Evolutionary conservation across 2,113 vertebrate species (phyloP), one percentile per base, ranked within the genome.

Genomic region (Ptilonorhynchus violaceus): DNA sequence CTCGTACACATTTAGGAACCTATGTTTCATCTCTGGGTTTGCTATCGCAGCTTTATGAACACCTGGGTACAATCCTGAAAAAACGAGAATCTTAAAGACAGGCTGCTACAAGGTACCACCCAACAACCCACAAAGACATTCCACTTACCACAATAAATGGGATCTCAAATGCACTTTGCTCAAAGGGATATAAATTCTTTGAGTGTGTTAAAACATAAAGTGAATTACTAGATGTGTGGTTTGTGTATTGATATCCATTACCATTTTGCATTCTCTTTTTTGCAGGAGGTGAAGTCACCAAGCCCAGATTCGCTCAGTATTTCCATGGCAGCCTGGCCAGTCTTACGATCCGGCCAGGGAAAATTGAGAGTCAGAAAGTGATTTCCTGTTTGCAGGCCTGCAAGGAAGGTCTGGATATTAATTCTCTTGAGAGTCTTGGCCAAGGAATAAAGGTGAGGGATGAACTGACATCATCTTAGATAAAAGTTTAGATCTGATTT

Each of bases 311-410:
- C 97, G 98, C 99, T 50, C 99, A 99, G 79, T 99, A 99, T 95
- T 99, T 99, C 97, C 98, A 99, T 3, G 99, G 99, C 75, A 99
- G 99, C 94, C 98, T 99, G 87, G 99, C 99, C 39, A 99, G 99
- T 55, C 98, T 99, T 72, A 99, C 99, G 30, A 98, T 99, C 63
- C 98, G 99, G 39, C 99, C 99, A 7, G 99, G 99, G n/a, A 99
- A 99, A 97, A 99, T 99, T 60, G 99, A 99, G 97, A 99, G 99
- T 90, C 99, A 99, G 97, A 99, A 99, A 97, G 99, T 99, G 86
- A 99, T 99, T 97, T 99, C 99, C 97, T 99, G 99, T 96, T 98
- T 99, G 94, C 99, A 99, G 93, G 99, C 99, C 93, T 99, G 99
- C 98, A 99, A 99, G 95, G 99, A 99, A 95, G 99, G 99, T 16